Evolutionary conservation across 2,113 vertebrate species (phyloP).

Genomic region (Porphyrio hochstetteri): DNA sequence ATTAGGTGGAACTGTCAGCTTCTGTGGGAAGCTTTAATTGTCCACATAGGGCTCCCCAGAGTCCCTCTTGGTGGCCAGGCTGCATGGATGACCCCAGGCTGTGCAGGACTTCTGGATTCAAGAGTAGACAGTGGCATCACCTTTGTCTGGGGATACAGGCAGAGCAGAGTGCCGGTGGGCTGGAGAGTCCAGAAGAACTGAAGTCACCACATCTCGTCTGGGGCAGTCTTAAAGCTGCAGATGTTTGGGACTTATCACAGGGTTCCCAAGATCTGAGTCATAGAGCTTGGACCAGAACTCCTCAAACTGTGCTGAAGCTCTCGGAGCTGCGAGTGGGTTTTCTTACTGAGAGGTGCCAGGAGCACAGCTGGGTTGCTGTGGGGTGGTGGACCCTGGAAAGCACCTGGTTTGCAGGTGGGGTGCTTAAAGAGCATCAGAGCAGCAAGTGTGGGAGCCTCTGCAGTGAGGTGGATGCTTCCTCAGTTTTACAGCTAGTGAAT

Average conservation of each 20-base stretch:
- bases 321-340: neutral
- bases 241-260: neutral
- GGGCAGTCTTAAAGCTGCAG: neutral
- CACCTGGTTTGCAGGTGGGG: neutral
- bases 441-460: neutral
- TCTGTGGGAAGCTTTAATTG: neutral
- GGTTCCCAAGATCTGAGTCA: neutral
- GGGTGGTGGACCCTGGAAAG: neutral
- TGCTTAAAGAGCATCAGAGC: neutral
- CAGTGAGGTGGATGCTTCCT: neutral
- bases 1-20: neutral
- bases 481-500: neutral
- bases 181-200: neutral
- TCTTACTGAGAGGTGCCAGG: neutral
- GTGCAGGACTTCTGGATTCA: neutral
- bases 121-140: neutral
- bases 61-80: fast-evolving
- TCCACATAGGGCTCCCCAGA: neutral
- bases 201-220: neutral
- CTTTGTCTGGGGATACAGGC: neutral
- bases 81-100: neutral
- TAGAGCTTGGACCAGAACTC: neutral
- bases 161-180: neutral
- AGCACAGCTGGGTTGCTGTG: neutral
- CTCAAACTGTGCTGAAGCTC: neutral